A percentile compares a stretch with the other conserved stretches of the same genome.
phyloP scores from a whole-genome alignment of 2,797 vertebrate species.

The Pseudochirops corinnae region DNA sequence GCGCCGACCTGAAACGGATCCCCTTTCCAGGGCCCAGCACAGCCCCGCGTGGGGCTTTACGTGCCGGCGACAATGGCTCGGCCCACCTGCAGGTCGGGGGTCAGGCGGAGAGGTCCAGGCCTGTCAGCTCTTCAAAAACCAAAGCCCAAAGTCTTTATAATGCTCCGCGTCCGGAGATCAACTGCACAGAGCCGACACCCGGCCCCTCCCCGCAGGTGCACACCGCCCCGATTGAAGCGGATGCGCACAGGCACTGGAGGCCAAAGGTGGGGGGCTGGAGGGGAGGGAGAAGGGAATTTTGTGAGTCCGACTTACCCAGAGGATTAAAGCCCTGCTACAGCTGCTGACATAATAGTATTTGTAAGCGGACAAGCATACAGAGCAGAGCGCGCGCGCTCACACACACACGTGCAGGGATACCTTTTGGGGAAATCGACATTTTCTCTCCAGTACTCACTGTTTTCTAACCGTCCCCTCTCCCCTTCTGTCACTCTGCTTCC shows the following conservation, averaged over 20 bases:
- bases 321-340: slow-evolving; percentile 82
- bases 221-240: slow-evolving; percentile 86
- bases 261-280: neutral
- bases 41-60: slow-evolving; percentile 85
- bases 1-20: slow-evolving; percentile 88
- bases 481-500: neutral
- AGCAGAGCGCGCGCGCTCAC: neutral
- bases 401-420: neutral
- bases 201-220: slow-evolving; percentile 90
- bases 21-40: slow-evolving; percentile 85
- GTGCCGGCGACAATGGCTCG: slow-evolving; percentile 89
- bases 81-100: slow-evolving; percentile 93
- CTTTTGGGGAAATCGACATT: neutral
- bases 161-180: slow-evolving; percentile 80
- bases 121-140: slow-evolving; percentile 85
- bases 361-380: slow-evolving; percentile 21
- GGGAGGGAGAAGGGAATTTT: slow-evolving; percentile 83
- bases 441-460: neutral
- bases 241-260: neutral
- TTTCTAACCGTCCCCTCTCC: neutral
- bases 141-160: slow-evolving; percentile 70
- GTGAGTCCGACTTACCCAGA: slow-evolving; percentile 85
- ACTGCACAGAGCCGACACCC: slow-evolving; percentile 73
- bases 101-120: slow-evolving; percentile 86
- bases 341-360: slow-evolving; percentile 53